phyloP scores from a whole-genome alignment of 2,797 vertebrate genomes.

The Schizothorax lantsangensis region DNA sequence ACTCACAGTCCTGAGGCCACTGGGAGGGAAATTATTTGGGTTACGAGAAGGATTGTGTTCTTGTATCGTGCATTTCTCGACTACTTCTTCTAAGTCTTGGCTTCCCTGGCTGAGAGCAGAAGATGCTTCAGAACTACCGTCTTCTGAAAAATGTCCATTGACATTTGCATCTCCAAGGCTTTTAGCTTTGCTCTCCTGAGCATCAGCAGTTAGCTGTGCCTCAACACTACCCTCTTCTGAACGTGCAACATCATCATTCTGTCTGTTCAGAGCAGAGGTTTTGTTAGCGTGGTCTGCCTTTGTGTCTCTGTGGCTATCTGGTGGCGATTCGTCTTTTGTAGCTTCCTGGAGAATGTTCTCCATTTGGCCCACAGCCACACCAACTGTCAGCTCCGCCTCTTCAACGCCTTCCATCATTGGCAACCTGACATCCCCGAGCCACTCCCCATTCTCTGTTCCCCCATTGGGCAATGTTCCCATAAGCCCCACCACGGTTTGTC shows the following conservation, averaged over 20 bases:
- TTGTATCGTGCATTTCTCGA: constrained; percentile 49
- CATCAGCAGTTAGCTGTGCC: constrained; percentile 34
- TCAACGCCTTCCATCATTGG: constrained; percentile 53
- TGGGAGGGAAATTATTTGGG: constrained; percentile 53
- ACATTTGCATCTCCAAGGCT: constrained; percentile 42
- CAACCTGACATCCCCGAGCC: constrained; percentile 35
- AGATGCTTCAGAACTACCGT: constrained; percentile 17
- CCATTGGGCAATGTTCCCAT: constrained; percentile 63
- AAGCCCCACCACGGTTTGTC: constrained; percentile 67
- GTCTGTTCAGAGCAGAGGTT: constrained; percentile 38
- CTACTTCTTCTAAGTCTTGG: constrained; percentile 56
- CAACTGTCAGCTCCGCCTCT: constrained; percentile 86
- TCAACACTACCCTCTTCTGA: constrained; percentile 35
- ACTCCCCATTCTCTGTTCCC: constrained; percentile 52
- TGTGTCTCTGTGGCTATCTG: constrained; percentile 56
- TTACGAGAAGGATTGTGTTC: constrained; percentile 52
- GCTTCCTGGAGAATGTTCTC: constrained; percentile 97
- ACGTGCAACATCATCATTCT: constrained; percentile 43
- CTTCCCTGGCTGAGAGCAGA: constrained; percentile 34
- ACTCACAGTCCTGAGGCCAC: constrained; percentile 69
- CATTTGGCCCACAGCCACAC: constrained; percentile 91
- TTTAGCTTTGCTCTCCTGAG: constrained; percentile 64
- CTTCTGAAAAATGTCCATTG: constrained; percentile 33
- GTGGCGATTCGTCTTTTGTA: constrained; percentile 84
- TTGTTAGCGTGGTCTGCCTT: constrained; percentile 51